A percentile compares a stretch with the other conserved stretches of the same genome.
phyloP scores from a whole-genome alignment of 2,113 vertebrate species.

The Poicephalus meyeri region DNA sequence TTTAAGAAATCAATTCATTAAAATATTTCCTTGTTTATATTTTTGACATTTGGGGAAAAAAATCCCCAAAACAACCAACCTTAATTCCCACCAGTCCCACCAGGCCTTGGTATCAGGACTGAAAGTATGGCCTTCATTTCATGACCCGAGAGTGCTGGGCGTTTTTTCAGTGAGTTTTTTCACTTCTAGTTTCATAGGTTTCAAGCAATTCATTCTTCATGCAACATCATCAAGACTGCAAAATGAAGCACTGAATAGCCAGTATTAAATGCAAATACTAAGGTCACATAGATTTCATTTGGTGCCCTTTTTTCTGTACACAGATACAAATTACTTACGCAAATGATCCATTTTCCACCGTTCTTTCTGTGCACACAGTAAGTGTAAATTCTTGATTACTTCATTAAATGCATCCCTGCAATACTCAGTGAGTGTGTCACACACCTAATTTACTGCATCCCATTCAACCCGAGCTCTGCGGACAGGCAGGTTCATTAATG shows the following conservation, averaged over 20 bases:
- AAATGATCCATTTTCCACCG: not conserved
- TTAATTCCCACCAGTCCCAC: not conserved
- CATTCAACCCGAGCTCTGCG: not conserved
- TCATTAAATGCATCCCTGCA: not conserved
- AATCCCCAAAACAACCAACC: rapidly evolving
- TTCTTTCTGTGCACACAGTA: not conserved
- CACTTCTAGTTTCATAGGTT: not conserved
- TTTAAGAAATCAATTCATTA: not conserved
- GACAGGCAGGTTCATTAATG: not conserved
- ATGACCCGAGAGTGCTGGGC: rapidly evolving
- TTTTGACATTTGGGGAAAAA: not conserved
- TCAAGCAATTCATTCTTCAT: not conserved
- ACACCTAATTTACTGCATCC: not conserved
- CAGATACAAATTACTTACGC: not conserved
- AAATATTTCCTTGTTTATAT: not conserved
- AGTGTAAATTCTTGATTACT: not conserved
- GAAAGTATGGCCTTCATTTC: not conserved
- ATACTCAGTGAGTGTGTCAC: not conserved
- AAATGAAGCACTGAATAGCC: not conserved
- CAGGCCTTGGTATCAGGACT: not conserved
- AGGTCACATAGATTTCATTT: not conserved
- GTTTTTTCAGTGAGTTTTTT: not conserved
- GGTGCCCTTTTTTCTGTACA: not conserved
- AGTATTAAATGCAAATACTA: not conserved
- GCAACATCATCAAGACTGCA: not conserved